phyloP scores from a whole-genome alignment of 2,113 vertebrate species.

The Malaclemys terrapin region DNA sequence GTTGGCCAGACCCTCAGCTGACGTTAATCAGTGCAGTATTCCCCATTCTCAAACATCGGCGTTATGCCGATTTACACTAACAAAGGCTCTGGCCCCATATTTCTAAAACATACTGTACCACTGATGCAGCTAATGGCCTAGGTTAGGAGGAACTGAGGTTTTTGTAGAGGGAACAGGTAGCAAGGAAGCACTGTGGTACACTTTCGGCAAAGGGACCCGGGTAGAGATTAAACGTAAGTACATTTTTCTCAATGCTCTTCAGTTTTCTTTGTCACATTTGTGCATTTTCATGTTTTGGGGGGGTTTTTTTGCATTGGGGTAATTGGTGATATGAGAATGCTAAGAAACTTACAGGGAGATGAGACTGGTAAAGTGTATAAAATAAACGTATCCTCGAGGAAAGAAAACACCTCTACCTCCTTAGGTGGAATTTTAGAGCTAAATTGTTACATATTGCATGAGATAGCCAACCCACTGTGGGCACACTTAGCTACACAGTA shows the following conservation, averaged over 20 bases:
- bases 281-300: neutral
- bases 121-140: neutral
- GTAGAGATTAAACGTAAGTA: conserved; percentile 52
- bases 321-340: neutral
- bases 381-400: neutral
- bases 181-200: conserved; percentile 15
- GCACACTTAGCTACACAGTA: neutral
- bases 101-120: neutral
- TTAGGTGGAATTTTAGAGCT: neutral
- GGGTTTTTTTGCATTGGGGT: neutral
- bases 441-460: neutral
- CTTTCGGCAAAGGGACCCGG: neutral
- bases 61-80: neutral
- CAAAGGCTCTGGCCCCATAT: neutral
- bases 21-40: neutral
- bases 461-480: neutral
- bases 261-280: neutral
- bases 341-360: neutral
- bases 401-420: neutral
- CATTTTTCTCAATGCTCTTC: neutral
- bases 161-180: neutral
- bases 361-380: neutral
- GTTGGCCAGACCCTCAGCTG: neutral
- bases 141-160: conserved; percentile 14
- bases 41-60: neutral